Conservation (phyloP, 1,140 invertebrate genomes). For the Zaprionus ghesquierei region DNA sequence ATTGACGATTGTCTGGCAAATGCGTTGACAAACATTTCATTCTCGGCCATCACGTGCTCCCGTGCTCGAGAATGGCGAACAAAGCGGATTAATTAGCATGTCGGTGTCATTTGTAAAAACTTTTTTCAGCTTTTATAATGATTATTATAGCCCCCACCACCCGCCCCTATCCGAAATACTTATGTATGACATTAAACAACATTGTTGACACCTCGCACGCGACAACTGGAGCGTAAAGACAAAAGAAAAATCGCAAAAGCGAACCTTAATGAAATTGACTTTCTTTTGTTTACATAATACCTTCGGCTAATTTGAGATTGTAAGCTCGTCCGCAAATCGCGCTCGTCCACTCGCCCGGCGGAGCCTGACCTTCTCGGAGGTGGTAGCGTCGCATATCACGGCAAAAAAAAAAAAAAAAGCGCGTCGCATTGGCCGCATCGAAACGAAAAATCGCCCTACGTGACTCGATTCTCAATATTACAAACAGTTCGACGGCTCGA, state of each 20-base stretch:
- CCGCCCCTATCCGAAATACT: background rate
- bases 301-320: slow-evolving; percentile 20
- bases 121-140: slow-evolving; percentile 26
- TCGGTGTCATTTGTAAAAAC: slow-evolving; percentile 52
- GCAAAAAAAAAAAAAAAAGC: too few species aligned
- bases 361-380: slow-evolving; percentile 68
- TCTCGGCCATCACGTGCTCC: slow-evolving; percentile 55
- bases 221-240: slow-evolving; percentile 23
- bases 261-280: background rate
- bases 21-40: slow-evolving; percentile 62
- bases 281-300: slow-evolving; percentile 18
- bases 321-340: slow-evolving; percentile 30
- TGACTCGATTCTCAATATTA: slow-evolving; percentile 63
- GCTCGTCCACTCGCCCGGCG: slow-evolving; percentile 15
- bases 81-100: slow-evolving; percentile 74
- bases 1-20: slow-evolving; percentile 67
- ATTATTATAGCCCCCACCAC: background rate
- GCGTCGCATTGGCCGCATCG: slow-evolving; percentile 63
- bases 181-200: slow-evolving; percentile 28
- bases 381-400: slow-evolving; percentile 45
- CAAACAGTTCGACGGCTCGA: slow-evolving; percentile 3
- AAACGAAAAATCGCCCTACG: slow-evolving; percentile 67
- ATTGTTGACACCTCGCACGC: slow-evolving; percentile 19
- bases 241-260: slow-evolving; percentile 1
- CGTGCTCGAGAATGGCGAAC: slow-evolving; percentile 48